These are phyloP conservation scores for Pseudanteris insignis DNA, from an alignment of 2,888 invertebrate genomes.

Conservation along the genomic window DNA sequence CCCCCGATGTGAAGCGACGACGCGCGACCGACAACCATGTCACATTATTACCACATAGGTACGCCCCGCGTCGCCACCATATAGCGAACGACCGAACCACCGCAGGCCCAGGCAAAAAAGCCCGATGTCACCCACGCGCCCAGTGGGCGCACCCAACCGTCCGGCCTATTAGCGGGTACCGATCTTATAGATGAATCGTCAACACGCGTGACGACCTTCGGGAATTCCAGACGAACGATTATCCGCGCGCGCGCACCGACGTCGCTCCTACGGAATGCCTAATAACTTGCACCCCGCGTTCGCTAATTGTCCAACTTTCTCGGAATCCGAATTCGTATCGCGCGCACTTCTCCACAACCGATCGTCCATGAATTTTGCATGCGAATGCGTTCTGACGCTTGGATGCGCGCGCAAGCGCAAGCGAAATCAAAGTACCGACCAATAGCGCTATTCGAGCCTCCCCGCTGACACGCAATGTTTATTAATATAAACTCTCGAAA, in stretches of 20 bases:
- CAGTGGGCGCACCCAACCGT: conserved; percentile 43
- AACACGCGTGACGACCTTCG: conserved; percentile 23
- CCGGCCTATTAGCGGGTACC: conserved; percentile 34
- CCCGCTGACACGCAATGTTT: too few species aligned
- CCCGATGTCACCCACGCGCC: conserved; percentile 43
- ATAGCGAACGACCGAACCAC: conserved; percentile 48
- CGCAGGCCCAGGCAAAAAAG: conserved; percentile 41
- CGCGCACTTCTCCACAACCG: too few species aligned
- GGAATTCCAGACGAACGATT: conserved; percentile 18
- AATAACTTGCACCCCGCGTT: conserved; percentile 19
- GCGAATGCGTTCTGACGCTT: too few species aligned
- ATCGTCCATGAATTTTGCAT: too few species aligned
- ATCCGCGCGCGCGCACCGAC: conserved; percentile 7
- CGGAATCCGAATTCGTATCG: conserved; percentile 23
- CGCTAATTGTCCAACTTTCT: conserved; percentile 27
- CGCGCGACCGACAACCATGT: conserved; percentile 66
- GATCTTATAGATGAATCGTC: conserved; percentile 37
- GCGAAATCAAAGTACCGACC: too few species aligned
- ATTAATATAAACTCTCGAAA: too few species aligned
- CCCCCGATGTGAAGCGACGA: too few species aligned
- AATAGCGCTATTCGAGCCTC: too few species aligned
- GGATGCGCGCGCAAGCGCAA: too few species aligned
- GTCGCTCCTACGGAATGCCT: conserved; percentile 23
- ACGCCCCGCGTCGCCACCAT: conserved; percentile 62
- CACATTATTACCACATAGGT: conserved; percentile 64